phyloP scores from a whole-genome alignment of 2,888 invertebrate genomes.

The Tenthredo distinguenda region DNA sequence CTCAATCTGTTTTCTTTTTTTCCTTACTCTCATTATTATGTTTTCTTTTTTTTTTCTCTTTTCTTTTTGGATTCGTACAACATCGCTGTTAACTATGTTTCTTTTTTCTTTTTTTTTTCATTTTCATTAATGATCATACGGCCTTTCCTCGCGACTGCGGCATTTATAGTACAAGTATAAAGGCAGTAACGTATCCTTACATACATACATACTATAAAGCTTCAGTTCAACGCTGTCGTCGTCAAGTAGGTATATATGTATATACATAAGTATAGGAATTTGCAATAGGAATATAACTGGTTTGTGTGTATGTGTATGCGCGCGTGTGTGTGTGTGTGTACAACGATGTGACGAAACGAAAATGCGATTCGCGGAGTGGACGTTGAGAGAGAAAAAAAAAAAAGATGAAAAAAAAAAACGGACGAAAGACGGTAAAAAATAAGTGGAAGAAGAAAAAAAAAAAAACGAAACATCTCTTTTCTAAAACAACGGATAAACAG shows the following conservation, averaged over 20 bases:
- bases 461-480: background rate
- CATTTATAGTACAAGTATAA: background rate
- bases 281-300: background rate
- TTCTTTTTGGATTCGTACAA: background rate
- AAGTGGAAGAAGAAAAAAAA: background rate
- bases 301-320: background rate
- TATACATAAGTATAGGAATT: background rate
- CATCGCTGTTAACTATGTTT: background rate
- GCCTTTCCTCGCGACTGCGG: background rate
- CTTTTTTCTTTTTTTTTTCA: background rate
- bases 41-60: background rate
- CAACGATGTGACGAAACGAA: slow-evolving; percentile 1
- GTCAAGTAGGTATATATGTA: background rate
- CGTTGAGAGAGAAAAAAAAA: background rate
- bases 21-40: background rate
- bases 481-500: slow-evolving; percentile 22
- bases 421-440: background rate
- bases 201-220: background rate
- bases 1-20: background rate
- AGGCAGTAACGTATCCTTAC: background rate
- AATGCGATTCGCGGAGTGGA: background rate
- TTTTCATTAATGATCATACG: background rate
- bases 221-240: background rate
- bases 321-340: background rate
- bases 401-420: background rate